phyloP scores from a whole-genome alignment of 1,140 invertebrate genomes.

The Drosophila malerkotliana region DNA sequence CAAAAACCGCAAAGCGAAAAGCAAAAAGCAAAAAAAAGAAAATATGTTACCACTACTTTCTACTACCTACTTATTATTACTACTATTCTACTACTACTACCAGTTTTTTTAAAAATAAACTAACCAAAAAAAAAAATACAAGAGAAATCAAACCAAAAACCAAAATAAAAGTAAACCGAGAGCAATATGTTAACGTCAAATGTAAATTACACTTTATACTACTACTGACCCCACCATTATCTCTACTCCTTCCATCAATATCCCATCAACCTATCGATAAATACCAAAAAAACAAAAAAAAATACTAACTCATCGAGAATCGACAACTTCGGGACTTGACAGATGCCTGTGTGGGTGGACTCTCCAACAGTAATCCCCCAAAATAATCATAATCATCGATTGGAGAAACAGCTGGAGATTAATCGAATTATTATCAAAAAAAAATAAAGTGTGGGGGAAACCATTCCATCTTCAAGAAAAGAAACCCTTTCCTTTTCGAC shows the following conservation, averaged over 20 bases:
- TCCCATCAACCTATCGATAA: constrained; percentile 9
- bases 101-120: constrained; percentile 26
- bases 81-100: constrained; percentile 39
- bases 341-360: constrained; percentile 14
- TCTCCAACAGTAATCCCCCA: constrained; percentile 3
- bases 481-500: constrained; percentile 2
- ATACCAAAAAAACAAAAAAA: not conserved
- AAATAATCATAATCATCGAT: constrained; percentile 36
- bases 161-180: constrained; percentile 29
- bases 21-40: constrained; percentile 20
- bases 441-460: not conserved
- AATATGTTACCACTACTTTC: constrained; percentile 73
- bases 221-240: constrained; percentile 27
- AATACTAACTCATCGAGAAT: constrained; percentile 2
- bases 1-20: constrained; percentile 41
- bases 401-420: constrained; percentile 6
- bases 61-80: constrained; percentile 67
- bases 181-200: constrained; percentile 36
- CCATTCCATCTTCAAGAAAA: constrained; percentile 31
- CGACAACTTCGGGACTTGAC: constrained; percentile 26
- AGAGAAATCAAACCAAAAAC: constrained; percentile 37
- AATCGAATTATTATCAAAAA: not conserved
- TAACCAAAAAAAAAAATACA: constrained; percentile 31
- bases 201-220: constrained; percentile 40
- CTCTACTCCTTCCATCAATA: constrained; percentile 18